Percentiles rank a stretch among this genome's conserved stretches.
Conservation (phyloP, 2,797 vertebrate genomes). For the Arctocebus calabarensis region DNA sequence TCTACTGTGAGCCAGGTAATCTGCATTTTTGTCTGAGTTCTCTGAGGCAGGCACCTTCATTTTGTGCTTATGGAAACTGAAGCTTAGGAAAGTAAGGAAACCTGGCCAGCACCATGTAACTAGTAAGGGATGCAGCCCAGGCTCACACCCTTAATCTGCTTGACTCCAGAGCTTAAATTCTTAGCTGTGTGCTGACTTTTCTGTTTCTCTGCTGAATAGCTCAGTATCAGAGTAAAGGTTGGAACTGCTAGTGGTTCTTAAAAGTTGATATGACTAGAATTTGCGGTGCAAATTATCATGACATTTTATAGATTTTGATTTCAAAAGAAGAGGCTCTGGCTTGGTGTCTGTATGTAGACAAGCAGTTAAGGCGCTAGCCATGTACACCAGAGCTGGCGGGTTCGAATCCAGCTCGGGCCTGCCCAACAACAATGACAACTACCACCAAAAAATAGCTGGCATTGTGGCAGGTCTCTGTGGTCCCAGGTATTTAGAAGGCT, state of each 20-base stretch:
- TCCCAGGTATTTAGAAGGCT: no score
- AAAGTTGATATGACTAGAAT: not conserved
- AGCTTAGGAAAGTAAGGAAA: not conserved
- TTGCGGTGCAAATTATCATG: not conserved
- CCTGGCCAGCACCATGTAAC: not conserved
- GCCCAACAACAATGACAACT: no score
- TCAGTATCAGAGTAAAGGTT: not conserved
- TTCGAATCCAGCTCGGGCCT: no score
- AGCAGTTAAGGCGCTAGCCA: no score
- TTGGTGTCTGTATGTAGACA: no score
- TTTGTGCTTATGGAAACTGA: slow-evolving; percentile 5
- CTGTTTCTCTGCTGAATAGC: not conserved
- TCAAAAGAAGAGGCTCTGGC: not conserved
- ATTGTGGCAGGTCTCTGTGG: no score
- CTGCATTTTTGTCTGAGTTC: slow-evolving; percentile 13
- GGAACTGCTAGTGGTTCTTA: not conserved
- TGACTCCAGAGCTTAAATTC: not conserved
- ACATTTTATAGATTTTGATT: not conserved
- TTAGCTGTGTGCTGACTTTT: not conserved
- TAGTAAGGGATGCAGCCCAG: not conserved
- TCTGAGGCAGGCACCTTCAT: not conserved
- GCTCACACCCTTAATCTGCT: not conserved
- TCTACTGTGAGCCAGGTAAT: not conserved
- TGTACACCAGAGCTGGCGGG: no score
- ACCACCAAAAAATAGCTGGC: no score